Evolutionary conservation across 2,888 invertebrate genomes (phyloP).

Genomic region (Apodemia zela): DNA sequence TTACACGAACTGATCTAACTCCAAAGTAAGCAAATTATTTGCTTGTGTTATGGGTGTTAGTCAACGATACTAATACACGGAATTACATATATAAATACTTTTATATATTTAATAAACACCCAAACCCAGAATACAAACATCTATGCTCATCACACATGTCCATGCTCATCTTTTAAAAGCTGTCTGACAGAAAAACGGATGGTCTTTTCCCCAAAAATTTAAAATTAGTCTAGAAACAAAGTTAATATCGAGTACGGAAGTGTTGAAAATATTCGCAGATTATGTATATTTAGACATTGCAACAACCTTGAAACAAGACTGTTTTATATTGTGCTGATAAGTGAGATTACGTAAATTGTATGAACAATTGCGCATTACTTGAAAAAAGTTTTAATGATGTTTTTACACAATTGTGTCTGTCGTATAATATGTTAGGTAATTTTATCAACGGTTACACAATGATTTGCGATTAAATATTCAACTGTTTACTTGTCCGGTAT

Average conservation of each 20-base stretch:
- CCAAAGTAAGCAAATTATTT: too few relatives aligned
- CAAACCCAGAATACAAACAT: too few relatives aligned
- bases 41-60: too few relatives aligned
- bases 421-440: conserved; percentile 9
- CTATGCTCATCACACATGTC: too few relatives aligned
- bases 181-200: too few relatives aligned
- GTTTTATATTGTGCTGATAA: conserved; percentile 9
- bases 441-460: conserved; percentile 2
- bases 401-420: conserved; percentile 12
- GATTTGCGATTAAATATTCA: background rate
- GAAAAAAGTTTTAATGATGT: conserved; percentile 7
- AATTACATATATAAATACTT: too few relatives aligned
- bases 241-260: background rate
- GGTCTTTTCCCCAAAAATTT: too few relatives aligned
- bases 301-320: conserved; percentile 4
- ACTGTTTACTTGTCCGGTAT: background rate
- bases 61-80: too few relatives aligned
- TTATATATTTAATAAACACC: too few relatives aligned
- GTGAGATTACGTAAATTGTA: conserved; percentile 8
- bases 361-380: conserved; percentile 16
- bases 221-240: background rate
- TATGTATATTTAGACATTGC: conserved; percentile 8
- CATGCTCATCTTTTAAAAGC: too few relatives aligned
- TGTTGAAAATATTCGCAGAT: background rate
- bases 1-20: too few relatives aligned